Conservation (phyloP, 2,113 vertebrate genomes). For the Tursiops truncatus region DNA sequence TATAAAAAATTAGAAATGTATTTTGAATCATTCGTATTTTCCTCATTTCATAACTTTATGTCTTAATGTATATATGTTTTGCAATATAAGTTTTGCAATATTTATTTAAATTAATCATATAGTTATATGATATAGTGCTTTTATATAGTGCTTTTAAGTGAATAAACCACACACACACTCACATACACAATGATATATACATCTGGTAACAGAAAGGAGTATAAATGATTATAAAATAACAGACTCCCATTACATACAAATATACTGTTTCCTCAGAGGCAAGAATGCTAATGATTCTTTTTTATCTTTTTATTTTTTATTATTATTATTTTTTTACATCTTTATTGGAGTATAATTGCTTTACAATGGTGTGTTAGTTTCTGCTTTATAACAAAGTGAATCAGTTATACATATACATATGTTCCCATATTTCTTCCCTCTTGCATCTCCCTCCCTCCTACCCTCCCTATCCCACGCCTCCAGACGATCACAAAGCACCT, state of each 20-base stretch:
- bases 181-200: neutral
- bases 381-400: too few relatives aligned
- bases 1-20: neutral
- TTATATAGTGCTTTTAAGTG: neutral
- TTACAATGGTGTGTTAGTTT: too few relatives aligned
- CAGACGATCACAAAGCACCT: too few relatives aligned
- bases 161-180: neutral
- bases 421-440: too few relatives aligned
- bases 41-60: neutral
- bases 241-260: accelerated
- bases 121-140: too few relatives aligned
- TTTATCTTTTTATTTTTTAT: too few relatives aligned
- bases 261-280: neutral
- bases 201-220: neutral
- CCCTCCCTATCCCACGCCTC: too few relatives aligned
- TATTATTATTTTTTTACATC: too few relatives aligned
- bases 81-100: neutral
- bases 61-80: neutral
- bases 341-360: too few relatives aligned
- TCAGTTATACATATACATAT: too few relatives aligned
- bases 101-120: neutral
- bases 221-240: neutral
- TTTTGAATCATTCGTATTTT: neutral
- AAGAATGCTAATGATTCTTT: neutral
- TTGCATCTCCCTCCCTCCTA: too few relatives aligned